A percentile compares a stretch with the other conserved stretches of the same genome.
These are phyloP conservation scores for Calyptomena viridis DNA, from an alignment of 2,113 vertebrate genomes.

Conservation along the genomic window DNA sequence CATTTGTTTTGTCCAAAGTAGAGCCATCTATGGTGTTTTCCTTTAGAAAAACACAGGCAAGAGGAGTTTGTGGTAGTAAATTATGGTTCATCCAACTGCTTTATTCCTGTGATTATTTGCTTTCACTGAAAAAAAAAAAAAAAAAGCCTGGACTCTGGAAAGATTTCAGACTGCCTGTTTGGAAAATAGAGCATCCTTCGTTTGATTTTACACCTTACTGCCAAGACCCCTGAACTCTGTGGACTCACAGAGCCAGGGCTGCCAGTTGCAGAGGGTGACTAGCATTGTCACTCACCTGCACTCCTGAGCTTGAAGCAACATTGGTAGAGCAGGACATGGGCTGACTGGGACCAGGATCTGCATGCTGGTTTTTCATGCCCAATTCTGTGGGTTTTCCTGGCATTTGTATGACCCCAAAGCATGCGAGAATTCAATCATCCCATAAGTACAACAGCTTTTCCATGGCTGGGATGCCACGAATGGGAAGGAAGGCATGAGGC, in stretches of 20 bases:
- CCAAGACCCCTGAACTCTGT: background rate
- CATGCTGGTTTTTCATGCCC: background rate
- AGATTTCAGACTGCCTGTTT: background rate
- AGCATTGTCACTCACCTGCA: background rate
- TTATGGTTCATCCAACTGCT: background rate
- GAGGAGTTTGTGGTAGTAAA: background rate
- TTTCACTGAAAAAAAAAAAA: background rate
- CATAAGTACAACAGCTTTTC: background rate
- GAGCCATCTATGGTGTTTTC: background rate
- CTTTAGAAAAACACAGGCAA: constrained; percentile 19
- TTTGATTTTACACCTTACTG: background rate
- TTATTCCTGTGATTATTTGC: background rate
- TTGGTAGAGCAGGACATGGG: background rate
- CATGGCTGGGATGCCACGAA: rapidly evolving
- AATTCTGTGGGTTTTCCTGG: background rate
- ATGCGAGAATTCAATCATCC: background rate
- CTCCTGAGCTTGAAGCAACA: background rate
- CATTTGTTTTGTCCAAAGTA: constrained; percentile 43
- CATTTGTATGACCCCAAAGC: background rate
- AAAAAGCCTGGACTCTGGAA: background rate
- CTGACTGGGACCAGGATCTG: background rate
- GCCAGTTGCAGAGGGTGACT: background rate
- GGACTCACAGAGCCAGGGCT: background rate
- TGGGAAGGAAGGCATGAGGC: background rate
- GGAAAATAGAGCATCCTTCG: background rate